phyloP scores from a whole-genome alignment of 2,113 vertebrate genomes.

The Gambusia holbrooki region DNA sequence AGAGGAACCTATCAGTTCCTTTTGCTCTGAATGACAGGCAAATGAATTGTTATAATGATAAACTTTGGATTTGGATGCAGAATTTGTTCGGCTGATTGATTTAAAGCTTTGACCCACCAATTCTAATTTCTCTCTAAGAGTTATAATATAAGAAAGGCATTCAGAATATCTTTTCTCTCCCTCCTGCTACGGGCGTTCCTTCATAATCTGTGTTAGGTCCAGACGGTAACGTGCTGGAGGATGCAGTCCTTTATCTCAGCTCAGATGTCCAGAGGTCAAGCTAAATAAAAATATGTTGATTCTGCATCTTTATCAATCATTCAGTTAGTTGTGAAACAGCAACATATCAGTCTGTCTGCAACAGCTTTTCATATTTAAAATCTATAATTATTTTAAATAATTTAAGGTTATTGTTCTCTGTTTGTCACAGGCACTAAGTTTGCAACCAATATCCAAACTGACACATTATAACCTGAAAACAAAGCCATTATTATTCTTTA shows the following conservation, averaged over 20 bases:
- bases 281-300: too few species aligned
- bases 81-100: constrained; percentile 58
- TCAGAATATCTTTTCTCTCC: neutral
- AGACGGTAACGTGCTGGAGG: neutral
- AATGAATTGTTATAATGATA: neutral
- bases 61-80: neutral
- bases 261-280: neutral
- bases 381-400: too few species aligned
- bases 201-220: neutral
- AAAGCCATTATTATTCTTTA: neutral
- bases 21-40: neutral
- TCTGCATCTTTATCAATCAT: too few species aligned
- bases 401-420: neutral
- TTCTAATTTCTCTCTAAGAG: too few species aligned
- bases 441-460: constrained; percentile 4
- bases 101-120: too few species aligned
- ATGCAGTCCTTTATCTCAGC: neutral
- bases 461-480: neutral
- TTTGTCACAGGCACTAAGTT: constrained; percentile 11
- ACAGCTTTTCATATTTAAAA: neutral
- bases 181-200: neutral
- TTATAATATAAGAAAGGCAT: too few species aligned
- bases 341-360: too few species aligned
- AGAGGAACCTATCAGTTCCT: neutral
- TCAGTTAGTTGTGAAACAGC: too few species aligned